Evolutionary conservation across 2,888 invertebrate genomes (phyloP), one percentile per base, ranked within the genome.

Genomic region (Ormyrus rosae): DNA sequence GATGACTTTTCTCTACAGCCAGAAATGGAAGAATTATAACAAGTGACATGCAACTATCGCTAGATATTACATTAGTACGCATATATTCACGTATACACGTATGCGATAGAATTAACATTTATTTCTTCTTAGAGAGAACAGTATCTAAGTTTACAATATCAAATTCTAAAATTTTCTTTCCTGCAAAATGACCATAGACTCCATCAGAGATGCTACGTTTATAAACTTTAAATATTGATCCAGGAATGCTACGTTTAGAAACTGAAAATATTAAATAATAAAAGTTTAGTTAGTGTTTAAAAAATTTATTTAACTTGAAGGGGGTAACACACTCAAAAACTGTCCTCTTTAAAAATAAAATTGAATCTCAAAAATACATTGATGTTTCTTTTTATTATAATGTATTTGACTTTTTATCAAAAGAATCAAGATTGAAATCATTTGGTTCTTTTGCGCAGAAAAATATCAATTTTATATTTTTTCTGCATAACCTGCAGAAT

Each of bases 141-240:
- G 94, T 94, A 0, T 92, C 92, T 78, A 96, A 91, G 91, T 96
- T 96, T 84, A 94, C 89, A 86, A 97, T 94, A 88, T 95, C 93
- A 82, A 95, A 93, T 91, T 96, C 95, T 85, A 95, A 92, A 80
- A 96, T 93, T 85, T 93, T 94, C 74, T 93, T 94, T 11, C 97
- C 97, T 46, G 96, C 93, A 91, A 96, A 97, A 88, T 95, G 95
- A 72, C 95, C 94, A 91, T 94, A 96, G 87, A 94, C 94, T 60
- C 91, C 92, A 86, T 93, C 87, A 83, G 84, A 85, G 81, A 84
- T 82, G 81, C 89, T 89, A 46, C 90, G 88, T 74, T 90, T 90
- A 63, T 86, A 86, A 69, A 90, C 88, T 86, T 85, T 76, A 86
- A 86, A 71, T 73, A 48, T 64, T 65, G 71, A 76, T 34, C 34